These are phyloP conservation scores for Eudasyphora cyanicolor DNA, from an alignment of 2,888 invertebrate genomes.

Conservation along the genomic window DNA sequence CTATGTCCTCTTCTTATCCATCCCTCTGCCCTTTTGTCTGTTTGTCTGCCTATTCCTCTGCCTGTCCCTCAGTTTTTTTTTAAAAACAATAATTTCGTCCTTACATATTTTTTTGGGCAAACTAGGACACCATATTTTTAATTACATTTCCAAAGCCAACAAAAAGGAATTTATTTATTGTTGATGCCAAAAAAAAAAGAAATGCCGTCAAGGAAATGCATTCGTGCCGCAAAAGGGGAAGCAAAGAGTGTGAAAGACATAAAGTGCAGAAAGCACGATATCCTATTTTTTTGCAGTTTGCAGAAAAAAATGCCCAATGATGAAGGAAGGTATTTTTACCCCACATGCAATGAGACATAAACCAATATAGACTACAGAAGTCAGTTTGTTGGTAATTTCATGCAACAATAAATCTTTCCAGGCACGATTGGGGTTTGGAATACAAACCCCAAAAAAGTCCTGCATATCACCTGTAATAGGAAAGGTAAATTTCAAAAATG, in stretches of 20 bases:
- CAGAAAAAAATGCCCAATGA: not conserved
- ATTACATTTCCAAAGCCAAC: constrained; percentile 60
- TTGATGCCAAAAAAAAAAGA: constrained; percentile 53
- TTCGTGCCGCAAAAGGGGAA: no score
- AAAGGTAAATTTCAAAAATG: no score
- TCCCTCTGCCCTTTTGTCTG: not conserved
- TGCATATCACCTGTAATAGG: no score
- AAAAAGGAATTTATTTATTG: constrained; percentile 32
- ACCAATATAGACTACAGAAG: not conserved
- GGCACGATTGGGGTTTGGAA: no score
- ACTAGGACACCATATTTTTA: constrained; percentile 56
- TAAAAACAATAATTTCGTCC: constrained; percentile 45
- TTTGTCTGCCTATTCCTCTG: not conserved
- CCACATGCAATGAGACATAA: not conserved
- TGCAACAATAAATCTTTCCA: not conserved
- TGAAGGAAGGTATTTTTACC: no score
- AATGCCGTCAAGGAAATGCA: constrained; percentile 22
- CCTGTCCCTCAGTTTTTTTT: not conserved
- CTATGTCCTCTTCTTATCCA: no score
- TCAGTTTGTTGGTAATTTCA: not conserved
- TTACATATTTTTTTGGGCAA: constrained; percentile 7
- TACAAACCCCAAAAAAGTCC: no score
- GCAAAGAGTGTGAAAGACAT: not conserved
- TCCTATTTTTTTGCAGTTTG: not conserved
- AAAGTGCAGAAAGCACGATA: not conserved